Evolutionary conservation across 2,888 invertebrate species (phyloP), one percentile per base, ranked within the genome.

Genomic region (Operophtera brumata): DNA sequence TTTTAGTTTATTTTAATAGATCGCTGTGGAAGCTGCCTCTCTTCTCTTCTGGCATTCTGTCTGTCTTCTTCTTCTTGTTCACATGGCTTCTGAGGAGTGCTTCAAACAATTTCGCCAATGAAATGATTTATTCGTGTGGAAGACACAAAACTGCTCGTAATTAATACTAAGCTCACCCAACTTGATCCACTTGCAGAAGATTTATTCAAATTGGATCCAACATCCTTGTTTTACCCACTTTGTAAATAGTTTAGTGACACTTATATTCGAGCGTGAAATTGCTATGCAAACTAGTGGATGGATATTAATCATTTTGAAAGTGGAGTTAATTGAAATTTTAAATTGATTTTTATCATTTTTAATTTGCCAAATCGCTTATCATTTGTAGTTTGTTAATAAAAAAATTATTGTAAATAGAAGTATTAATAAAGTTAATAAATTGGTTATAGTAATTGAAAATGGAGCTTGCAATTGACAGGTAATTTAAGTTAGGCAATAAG

Each of bases 131-230:
- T n/a, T n/a, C 40, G 32, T 30, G 35, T 35, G n/a, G 35, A 46
- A 41, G 32, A n/a, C 13, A 26, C 37, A 30, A 11, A 48, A 28
- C 44, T 36, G 12, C 32, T 45, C 32, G 20, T 40, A 37, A 46
- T 54, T 45, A 53, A 42, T 52, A 25, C 49, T 47, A 39, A 45
- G 45, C 45, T 53, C 41, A 43, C 30, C 25, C 39, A 14, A 57
- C 48, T 59, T 41, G 48, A 46, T 48, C 34, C 48, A 46, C 53
- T 62, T 53, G 36, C 41, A 26, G 46, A 57, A 62, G 51, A 61
- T 67, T 65, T 62, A 67, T 52, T 62, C 48, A 61, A 59, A 67
- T 65, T 54, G 53, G 43, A 55, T 44, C 57, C 49, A 65, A 56
- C 57, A 59, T 57, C 49, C 57, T 60, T 55, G 53, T 59, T 64